These are phyloP conservation scores for Acanthisitta chloris DNA, from an alignment of 2,113 vertebrate species.

Conservation along the genomic window DNA sequence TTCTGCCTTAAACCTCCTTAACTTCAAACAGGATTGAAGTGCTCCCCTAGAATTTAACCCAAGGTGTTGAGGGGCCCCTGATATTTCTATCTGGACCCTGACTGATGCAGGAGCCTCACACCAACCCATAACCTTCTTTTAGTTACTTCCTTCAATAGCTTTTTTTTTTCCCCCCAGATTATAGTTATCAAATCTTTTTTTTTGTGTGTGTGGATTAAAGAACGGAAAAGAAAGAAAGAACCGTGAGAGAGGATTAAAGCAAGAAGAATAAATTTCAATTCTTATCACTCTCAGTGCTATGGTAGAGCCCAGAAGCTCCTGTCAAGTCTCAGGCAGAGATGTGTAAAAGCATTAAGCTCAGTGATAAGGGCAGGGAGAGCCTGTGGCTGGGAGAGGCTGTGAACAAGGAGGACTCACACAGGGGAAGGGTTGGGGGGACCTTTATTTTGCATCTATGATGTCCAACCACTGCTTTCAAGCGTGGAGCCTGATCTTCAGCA, in stretches of 20 bases:
- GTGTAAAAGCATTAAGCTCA: neutral
- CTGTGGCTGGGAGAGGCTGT: neutral
- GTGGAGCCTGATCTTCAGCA: neutral
- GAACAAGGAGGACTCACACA: fast-evolving
- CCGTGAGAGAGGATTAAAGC: neutral
- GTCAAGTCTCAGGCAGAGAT: fast-evolving
- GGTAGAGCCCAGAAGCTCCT: neutral
- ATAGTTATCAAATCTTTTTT: neutral
- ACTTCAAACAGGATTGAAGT: neutral
- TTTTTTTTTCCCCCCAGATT: neutral
- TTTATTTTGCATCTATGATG: fast-evolving
- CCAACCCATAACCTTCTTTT: no score
- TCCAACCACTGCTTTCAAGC: fast-evolving
- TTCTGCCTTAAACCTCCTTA: neutral
- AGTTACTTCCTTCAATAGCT: neutral
- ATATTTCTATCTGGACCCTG: neutral
- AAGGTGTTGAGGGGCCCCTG: neutral
- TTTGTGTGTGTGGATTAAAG: neutral
- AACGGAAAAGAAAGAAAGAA: neutral
- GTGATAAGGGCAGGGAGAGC: neutral
- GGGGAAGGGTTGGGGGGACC: neutral
- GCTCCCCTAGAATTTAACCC: neutral
- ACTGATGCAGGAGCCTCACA: neutral
- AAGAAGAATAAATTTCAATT: neutral
- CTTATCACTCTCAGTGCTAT: fast-evolving